Evolutionary conservation across 2,888 invertebrate genomes (phyloP).

Genomic region (Hoplodrina ambigua): DNA sequence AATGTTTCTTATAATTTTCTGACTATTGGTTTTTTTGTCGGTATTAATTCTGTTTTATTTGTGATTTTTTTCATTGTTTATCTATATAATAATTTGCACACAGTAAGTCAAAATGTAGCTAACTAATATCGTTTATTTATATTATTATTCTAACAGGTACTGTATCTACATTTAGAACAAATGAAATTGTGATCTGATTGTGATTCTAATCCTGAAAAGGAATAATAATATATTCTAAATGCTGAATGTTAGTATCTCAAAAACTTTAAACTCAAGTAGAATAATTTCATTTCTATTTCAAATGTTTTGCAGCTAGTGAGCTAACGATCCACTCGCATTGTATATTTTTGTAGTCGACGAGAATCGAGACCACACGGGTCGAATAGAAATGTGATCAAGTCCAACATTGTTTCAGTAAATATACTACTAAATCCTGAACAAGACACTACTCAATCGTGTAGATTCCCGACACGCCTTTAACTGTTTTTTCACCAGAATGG

Average conservation of each 20-base stretch:
- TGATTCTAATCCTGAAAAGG: background rate
- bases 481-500: conserved; percentile 1
- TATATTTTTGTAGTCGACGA: conserved; percentile 24
- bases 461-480: conserved; percentile 12
- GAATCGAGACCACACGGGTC: conserved; percentile 31
- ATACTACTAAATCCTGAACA: conserved; percentile 29
- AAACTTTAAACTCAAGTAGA: background rate
- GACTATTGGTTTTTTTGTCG: too few relatives aligned
- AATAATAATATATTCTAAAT: background rate
- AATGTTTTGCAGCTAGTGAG: conserved; percentile 12
- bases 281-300: background rate
- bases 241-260: background rate
- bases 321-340: conserved; percentile 8
- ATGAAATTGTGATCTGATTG: too few relatives aligned
- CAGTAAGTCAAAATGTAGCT: too few relatives aligned
- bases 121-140: too few relatives aligned
- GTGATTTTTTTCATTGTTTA: too few relatives aligned
- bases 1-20: too few relatives aligned
- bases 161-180: too few relatives aligned
- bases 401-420: conserved; percentile 34
- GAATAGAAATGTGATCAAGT: conserved; percentile 42
- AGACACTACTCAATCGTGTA: conserved; percentile 9
- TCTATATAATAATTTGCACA: too few relatives aligned
- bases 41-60: too few relatives aligned
- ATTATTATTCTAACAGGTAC: too few relatives aligned